A percentile compares a stretch with the other conserved stretches of the same genome.
Evolutionary conservation across 2,888 invertebrate species (phyloP).

Genomic region (Fragum whitleyi): DNA sequence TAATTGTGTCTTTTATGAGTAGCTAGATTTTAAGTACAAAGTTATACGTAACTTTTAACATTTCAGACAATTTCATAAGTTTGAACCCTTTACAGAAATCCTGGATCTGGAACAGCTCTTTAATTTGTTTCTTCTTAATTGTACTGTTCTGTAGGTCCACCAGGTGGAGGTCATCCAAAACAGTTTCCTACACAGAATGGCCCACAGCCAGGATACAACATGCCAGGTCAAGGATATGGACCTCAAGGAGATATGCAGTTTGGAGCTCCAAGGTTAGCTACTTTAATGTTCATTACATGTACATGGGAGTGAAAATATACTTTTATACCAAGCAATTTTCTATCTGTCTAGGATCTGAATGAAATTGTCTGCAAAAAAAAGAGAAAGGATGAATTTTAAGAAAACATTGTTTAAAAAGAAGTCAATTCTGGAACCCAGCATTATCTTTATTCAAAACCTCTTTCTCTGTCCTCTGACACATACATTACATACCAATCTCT

Average conservation of each 20-base stretch:
- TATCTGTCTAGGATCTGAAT: background rate
- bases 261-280: conserved; percentile 61
- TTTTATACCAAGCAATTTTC: background rate
- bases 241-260: conserved; percentile 65
- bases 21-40: too few relatives aligned
- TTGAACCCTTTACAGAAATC: too few relatives aligned
- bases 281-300: background rate
- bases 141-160: conserved; percentile 39
- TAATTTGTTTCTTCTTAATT: background rate
- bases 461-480: too few relatives aligned
- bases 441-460: background rate
- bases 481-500: too few relatives aligned
- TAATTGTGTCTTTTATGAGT: too few relatives aligned
- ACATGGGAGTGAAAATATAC: background rate
- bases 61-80: too few relatives aligned
- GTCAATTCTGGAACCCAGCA: too few relatives aligned
- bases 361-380: too few relatives aligned
- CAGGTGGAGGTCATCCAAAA: conserved; percentile 60
- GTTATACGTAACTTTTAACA: too few relatives aligned
- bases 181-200: conserved; percentile 53
- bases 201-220: conserved; percentile 50
- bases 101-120: too few relatives aligned
- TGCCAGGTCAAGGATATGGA: conserved; percentile 58
- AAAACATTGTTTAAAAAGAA: too few relatives aligned
- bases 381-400: too few relatives aligned